Evolutionary conservation across 2,797 vertebrate species (phyloP), one percentile per base, ranked within the genome.

Genomic region (Euthynnus affinis): DNA sequence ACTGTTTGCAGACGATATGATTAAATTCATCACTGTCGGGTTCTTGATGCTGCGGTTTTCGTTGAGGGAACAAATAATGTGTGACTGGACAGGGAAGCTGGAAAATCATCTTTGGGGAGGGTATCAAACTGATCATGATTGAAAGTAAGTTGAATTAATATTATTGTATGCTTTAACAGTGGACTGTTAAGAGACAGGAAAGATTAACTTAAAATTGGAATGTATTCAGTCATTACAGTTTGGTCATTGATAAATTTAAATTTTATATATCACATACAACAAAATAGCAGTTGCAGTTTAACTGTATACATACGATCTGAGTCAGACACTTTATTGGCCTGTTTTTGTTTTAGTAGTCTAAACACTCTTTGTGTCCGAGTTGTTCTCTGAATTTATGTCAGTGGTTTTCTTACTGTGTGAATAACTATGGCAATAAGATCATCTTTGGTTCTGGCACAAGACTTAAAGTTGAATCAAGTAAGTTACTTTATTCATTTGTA

Each of bases 361-460:
- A 14, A 14, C 12, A 13, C 4, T 14, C 13, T 42, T 42, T 5
- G 4, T 17, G 44, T 17, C 15, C 3, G 49, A 55, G 22, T 10
- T 32, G 46, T 44, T 18, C 10, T 2, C 4, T 14, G 13, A 2
- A 42, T 78, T 73, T 42, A 13, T 22, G 18, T 58, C 2, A 9
- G 17, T n/a, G 37, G 14, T 0, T 17, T 34, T 81, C 13, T 23
- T 17, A 20, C 9, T 81, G 87, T 88, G 87, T 81, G 84, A 76
- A 58, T 6, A 3, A 6, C 17, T 15, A 14, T 5, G 87, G 84
- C 9, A 12, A 25, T 10, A 80, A 79, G 10, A 1, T 75, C 3
- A 4, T 52, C 5, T 81, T 89, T 52, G 80, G 65, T 37, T 66
- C 77, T 59, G 80, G 82, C 1, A 18, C 55, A 9, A 81, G 80